Base-by-base conservation (phyloP, 2,797 vertebrate genomes). In the Chelidonichthys spinosus region DNA sequence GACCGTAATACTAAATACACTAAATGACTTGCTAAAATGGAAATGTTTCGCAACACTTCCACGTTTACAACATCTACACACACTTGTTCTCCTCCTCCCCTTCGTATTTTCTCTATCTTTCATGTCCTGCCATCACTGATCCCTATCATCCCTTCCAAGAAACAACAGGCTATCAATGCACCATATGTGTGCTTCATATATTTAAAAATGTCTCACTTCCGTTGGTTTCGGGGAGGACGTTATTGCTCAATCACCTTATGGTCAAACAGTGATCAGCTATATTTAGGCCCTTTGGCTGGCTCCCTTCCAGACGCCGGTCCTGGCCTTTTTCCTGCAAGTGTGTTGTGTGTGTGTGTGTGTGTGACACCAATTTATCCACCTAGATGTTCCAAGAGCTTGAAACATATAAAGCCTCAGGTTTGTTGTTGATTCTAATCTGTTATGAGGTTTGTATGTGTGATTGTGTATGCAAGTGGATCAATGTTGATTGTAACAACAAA, bases 81-180 rank as follows among this genome's bases (percentile, higher is more conserved):
- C 5, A 55, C 44, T 18, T 39, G 33, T 42, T 49, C 33, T 43
- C 9, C 36, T 17, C 32, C 61, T 37, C 42, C 14, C 35, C n/a
- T 11, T 47, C 55, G 53, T 42, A 35, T 71, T 39, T 40, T 74
- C 58, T 74, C 64, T 52, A 8, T 74, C 65, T 56, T n/a, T 55
- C 55, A 59, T 46, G 70, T 10, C 18, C 44, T 59, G 40, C 76
- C 64, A 47, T 7, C 39, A 18, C 6, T 70, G 79, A 81, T 86
- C 65, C 7, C 52, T 79, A 80, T 74, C 60, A 7, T 44, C 68
- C 53, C 66, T 79, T 90, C 87, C 82, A 84, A 84, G 79, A 87
- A 89, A 69, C 90, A 67, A 71, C 86, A 86, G 82, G 92, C 86
- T 81, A 43, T 79, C 74, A 61, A 81, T 75, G 55, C 76, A 50